Conservation (phyloP, 2,113 vertebrate species). For the Hippocampus guttulatus region DNA sequence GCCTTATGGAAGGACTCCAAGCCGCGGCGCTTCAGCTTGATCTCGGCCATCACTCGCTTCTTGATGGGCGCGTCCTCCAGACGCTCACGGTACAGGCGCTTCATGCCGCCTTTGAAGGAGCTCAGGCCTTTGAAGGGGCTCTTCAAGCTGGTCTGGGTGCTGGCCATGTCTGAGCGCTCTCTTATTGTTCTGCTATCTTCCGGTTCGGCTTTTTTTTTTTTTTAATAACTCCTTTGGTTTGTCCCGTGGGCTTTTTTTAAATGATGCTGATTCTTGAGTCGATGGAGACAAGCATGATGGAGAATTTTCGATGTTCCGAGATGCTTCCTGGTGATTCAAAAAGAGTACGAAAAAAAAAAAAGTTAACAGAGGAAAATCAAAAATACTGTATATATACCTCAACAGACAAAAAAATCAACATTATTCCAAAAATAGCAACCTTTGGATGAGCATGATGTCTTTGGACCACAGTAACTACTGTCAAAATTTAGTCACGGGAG, state of each 20-base stretch:
- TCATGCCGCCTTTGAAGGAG: conserved; percentile 73
- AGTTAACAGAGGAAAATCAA: not conserved
- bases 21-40: conserved; percentile 77
- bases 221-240: conserved; percentile 27
- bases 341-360: not conserved
- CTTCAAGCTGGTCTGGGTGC: conserved; percentile 79
- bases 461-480: too few species aligned
- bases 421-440: not conserved
- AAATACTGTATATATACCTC: not conserved
- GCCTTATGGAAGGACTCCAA: conserved; percentile 73
- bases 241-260: conserved; percentile 27
- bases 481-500: too few species aligned
- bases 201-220: conserved; percentile 31
- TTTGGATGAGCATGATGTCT: not conserved
- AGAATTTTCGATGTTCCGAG: conserved; percentile 44
- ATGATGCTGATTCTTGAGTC: conserved; percentile 57
- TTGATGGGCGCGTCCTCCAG: conserved; percentile 85
- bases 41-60: conserved; percentile 85
- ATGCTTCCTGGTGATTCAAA: conserved; percentile 41
- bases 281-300: conserved; percentile 64
- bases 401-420: not conserved
- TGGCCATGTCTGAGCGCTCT: conserved; percentile 77
- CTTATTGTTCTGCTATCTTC: conserved; percentile 23
- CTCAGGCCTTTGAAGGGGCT: conserved; percentile 73
- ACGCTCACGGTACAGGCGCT: conserved; percentile 76